phyloP scores from a whole-genome alignment of 2,113 vertebrate species.

The Brachirus orientalis region DNA sequence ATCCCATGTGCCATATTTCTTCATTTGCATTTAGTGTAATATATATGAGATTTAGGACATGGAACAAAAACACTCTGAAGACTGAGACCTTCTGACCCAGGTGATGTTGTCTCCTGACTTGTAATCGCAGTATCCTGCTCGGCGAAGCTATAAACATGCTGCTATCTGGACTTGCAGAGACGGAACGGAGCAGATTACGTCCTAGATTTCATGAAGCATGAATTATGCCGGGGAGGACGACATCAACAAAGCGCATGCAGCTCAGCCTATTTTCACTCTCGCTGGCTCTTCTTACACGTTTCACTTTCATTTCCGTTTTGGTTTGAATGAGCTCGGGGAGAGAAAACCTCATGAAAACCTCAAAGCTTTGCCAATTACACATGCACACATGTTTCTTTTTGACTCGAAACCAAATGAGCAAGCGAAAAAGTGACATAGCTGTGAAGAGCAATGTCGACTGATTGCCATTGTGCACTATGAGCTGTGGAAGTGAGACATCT shows the following conservation, averaged over 20 bases:
- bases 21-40: no score
- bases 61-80: background rate
- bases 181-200: constrained; percentile 49
- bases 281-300: constrained; percentile 5
- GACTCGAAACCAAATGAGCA: constrained; percentile 24
- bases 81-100: constrained; percentile 16
- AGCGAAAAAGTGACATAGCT: background rate
- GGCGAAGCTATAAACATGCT: constrained; percentile 30
- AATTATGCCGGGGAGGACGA: constrained; percentile 53
- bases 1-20: no score
- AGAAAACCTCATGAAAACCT: constrained; percentile 46
- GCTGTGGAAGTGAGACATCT: constrained; percentile 45
- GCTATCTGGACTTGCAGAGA: constrained; percentile 34
- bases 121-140: constrained; percentile 22
- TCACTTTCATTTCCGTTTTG: constrained; percentile 41
- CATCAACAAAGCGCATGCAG: constrained; percentile 39
- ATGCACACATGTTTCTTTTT: background rate
- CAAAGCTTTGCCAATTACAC: background rate
- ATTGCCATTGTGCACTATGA: constrained; percentile 27
- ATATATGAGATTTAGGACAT: no score
- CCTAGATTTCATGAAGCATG: constrained; percentile 59
- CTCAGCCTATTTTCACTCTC: background rate
- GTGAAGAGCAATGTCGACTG: constrained; percentile 32
- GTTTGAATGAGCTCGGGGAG: constrained; percentile 21
- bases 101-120: constrained; percentile 5